Evolutionary conservation across 2,797 vertebrate species (phyloP).

Genomic region (Toxotes lorentzi): DNA sequence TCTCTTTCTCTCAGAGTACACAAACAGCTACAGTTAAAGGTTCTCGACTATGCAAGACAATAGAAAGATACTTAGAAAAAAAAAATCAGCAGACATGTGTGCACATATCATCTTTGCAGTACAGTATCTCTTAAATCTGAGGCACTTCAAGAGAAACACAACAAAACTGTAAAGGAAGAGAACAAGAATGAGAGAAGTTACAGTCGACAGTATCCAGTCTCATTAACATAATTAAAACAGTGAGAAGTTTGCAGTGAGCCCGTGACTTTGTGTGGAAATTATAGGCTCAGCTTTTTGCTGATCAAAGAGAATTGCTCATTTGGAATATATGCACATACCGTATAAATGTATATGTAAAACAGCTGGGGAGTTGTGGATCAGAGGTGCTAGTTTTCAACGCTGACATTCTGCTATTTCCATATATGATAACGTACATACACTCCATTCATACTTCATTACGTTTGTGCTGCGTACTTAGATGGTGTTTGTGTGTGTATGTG

Average conservation of each 20-base stretch:
- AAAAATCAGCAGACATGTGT: not conserved
- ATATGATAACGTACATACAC: not conserved
- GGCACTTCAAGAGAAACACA: slow-evolving; percentile 1
- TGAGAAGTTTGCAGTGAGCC: slow-evolving; percentile 44
- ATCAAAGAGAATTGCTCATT: slow-evolving; percentile 77
- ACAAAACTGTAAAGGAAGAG: slow-evolving; percentile 12
- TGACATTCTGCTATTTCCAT: slow-evolving; percentile 4
- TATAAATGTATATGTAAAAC: slow-evolving; percentile 47
- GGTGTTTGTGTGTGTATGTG: not conserved
- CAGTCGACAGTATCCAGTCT: slow-evolving; percentile 52
- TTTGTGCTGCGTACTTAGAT: not conserved
- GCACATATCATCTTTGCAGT: not conserved
- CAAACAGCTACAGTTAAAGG: slow-evolving; percentile 36
- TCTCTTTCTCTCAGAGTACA: slow-evolving; percentile 7
- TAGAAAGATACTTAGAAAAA: slow-evolving; percentile 18
- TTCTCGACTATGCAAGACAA: slow-evolving; percentile 24
- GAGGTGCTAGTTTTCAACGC: slow-evolving; percentile 15
- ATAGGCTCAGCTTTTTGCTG: slow-evolving; percentile 68
- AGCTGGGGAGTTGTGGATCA: slow-evolving; percentile 12
- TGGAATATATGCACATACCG: slow-evolving; percentile 39
- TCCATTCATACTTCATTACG: slow-evolving; percentile 12
- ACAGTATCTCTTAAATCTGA: not conserved
- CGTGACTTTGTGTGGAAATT: slow-evolving; percentile 53
- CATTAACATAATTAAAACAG: slow-evolving; percentile 72
- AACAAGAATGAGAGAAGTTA: slow-evolving; percentile 29